Conservation (phyloP, 1,140 invertebrate species). For the Pachypsylla venusta region DNA sequence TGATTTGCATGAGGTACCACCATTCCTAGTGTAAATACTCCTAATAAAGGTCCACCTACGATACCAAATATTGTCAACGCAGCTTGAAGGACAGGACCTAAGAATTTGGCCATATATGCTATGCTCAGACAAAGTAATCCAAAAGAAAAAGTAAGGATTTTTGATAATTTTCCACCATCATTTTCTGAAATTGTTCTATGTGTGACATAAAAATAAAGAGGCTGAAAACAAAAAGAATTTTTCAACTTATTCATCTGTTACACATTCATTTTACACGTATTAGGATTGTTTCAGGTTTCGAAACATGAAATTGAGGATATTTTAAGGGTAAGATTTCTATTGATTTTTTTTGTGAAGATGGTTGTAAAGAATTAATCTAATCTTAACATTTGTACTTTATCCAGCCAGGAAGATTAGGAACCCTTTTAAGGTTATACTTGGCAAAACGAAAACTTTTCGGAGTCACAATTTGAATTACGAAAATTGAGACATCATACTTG, state of each 20-base stretch:
- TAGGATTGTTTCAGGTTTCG: too few relatives aligned
- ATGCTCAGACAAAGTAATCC: constrained; percentile 51
- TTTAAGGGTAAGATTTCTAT: too few relatives aligned
- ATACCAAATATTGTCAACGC: constrained; percentile 64
- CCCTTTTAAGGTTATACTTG: too few relatives aligned
- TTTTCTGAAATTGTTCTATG: constrained; percentile 24
- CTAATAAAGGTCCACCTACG: constrained; percentile 61
- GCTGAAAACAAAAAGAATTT: constrained; percentile 14
- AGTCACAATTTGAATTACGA: too few relatives aligned
- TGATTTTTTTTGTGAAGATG: too few relatives aligned
- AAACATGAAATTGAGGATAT: too few relatives aligned
- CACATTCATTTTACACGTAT: not conserved
- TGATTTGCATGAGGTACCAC: constrained; percentile 41
- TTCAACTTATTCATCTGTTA: not conserved
- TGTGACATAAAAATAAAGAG: constrained; percentile 17
- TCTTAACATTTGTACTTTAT: too few relatives aligned
- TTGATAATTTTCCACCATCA: constrained; percentile 34
- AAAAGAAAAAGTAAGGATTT: constrained; percentile 47
- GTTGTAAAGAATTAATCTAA: too few relatives aligned
- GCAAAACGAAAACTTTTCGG: too few relatives aligned
- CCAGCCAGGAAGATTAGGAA: too few relatives aligned
- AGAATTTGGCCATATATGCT: constrained; percentile 53
- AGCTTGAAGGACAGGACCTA: constrained; percentile 56
- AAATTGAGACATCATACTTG: too few relatives aligned
- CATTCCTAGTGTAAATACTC: constrained; percentile 67